These are phyloP conservation scores for Stenotaenia linearis DNA, from an alignment of 2,888 invertebrate genomes.

Conservation along the genomic window DNA sequence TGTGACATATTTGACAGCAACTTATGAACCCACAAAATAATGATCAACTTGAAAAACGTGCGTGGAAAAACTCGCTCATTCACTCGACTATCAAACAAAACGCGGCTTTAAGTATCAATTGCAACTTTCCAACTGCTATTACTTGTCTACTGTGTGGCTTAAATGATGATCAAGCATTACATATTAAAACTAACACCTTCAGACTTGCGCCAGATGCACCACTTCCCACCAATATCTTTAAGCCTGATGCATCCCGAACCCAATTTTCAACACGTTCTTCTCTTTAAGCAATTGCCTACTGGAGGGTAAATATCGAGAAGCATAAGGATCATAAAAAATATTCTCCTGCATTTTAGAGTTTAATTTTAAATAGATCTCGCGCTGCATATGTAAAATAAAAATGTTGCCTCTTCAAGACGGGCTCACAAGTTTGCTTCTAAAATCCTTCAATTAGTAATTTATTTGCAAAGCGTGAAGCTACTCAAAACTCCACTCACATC, in stretches of 20 bases:
- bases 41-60: background rate
- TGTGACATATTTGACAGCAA: background rate
- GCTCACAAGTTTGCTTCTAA: background rate
- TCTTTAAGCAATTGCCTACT: conserved; percentile 24
- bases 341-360: background rate
- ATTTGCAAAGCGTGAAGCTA: background rate
- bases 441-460: conserved; percentile 2
- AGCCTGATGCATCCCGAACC: conserved; percentile 8
- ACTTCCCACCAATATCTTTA: conserved; percentile 3
- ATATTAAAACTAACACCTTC: conserved; percentile 5
- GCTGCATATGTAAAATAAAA: background rate
- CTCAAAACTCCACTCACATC: conserved; percentile 3
- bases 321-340: background rate
- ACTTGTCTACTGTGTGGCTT: background rate
- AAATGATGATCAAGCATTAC: conserved; percentile 6
- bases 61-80: background rate
- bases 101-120: background rate
- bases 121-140: background rate
- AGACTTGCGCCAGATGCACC: background rate
- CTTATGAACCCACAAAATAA: background rate
- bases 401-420: background rate
- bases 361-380: background rate
- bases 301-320: background rate
- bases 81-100: background rate
- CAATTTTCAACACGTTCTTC: conserved; percentile 10